Conservation (phyloP, 2,113 vertebrate genomes). For the Raja brachyura region DNA sequence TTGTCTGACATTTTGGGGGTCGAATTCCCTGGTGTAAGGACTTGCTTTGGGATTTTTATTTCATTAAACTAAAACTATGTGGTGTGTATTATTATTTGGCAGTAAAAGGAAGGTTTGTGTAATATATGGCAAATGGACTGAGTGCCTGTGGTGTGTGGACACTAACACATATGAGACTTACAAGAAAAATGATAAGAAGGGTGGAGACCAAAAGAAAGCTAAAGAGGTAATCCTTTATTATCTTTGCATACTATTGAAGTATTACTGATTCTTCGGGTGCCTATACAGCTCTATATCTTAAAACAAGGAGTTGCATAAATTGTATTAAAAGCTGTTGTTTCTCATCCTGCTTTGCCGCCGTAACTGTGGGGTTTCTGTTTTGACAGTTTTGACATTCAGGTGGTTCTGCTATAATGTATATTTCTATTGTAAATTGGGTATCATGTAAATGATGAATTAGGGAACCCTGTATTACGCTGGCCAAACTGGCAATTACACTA, state of each 20-base stretch:
- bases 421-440: too few species aligned
- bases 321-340: neutral
- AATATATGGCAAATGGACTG: constrained; percentile 97
- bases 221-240: constrained; percentile 60
- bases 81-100: constrained; percentile 31
- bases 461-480: too few species aligned
- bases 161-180: constrained; percentile 67
- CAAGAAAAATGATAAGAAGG: constrained; percentile 74
- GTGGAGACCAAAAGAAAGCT: constrained; percentile 61
- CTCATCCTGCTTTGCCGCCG: neutral
- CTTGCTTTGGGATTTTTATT: neutral
- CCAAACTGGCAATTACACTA: too few species aligned
- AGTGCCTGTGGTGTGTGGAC: constrained; percentile 86
- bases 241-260: neutral
- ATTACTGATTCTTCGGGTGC: neutral
- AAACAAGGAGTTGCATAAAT: neutral
- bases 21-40: neutral
- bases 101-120: constrained; percentile 89
- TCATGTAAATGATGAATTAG: too few species aligned
- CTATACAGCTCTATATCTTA: neutral
- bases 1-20: neutral
- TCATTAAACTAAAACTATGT: constrained; percentile 30
- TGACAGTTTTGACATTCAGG: neutral
- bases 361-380: neutral
- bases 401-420: too few species aligned